A percentile compares a stretch with the other conserved stretches of the same genome.
These are phyloP conservation scores for Troides helena DNA, from an alignment of 2,888 invertebrate genomes.

Conservation along the genomic window DNA sequence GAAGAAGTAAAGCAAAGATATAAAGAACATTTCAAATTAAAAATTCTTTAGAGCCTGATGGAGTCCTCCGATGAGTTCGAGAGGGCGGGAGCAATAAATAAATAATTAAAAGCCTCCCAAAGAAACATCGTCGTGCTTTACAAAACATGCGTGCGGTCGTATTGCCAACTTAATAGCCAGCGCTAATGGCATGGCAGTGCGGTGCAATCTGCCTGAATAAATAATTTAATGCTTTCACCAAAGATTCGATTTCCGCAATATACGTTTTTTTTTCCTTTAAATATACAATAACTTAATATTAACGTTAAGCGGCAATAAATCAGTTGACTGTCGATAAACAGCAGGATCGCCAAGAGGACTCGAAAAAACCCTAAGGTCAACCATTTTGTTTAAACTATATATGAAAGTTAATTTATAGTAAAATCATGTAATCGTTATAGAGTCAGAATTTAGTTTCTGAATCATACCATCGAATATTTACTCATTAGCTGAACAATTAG, in stretches of 20 bases:
- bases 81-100: constrained; percentile 54
- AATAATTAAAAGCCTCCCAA: constrained; percentile 55
- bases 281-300: too few relatives aligned
- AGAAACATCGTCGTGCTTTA: constrained; percentile 50
- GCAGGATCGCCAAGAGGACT: too few relatives aligned
- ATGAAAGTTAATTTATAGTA: neutral
- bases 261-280: too few relatives aligned
- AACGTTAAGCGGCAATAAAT: too few relatives aligned
- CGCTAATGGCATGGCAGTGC: constrained; percentile 61
- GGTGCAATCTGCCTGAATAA: constrained; percentile 43
- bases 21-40: constrained; percentile 40
- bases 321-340: too few relatives aligned
- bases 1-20: constrained; percentile 32
- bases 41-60: constrained; percentile 47
- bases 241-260: constrained; percentile 43
- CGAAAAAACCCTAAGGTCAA: constrained; percentile 35
- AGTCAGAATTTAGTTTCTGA: constrained; percentile 19
- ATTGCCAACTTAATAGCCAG: constrained; percentile 63
- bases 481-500: constrained; percentile 68
- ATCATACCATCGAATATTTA: constrained; percentile 46
- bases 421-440: neutral
- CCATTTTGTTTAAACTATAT: constrained; percentile 37
- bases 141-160: constrained; percentile 53
- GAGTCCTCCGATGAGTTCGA: constrained; percentile 46
- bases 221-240: constrained; percentile 32